Conservation (phyloP, 2,113 vertebrate species). For the Geococcyx californianus region DNA sequence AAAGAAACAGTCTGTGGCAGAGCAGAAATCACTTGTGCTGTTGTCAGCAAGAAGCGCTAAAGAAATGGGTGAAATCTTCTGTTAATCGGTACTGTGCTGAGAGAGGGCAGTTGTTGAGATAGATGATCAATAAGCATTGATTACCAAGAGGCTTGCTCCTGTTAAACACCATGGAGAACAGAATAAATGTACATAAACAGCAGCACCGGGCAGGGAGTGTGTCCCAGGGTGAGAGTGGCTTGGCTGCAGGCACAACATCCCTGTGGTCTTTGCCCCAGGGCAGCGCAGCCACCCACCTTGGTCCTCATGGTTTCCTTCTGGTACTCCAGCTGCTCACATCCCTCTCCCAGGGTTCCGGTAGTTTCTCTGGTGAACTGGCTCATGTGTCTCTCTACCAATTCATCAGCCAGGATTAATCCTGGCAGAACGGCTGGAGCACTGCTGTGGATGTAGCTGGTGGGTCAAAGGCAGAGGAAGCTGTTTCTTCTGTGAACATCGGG, state of each 20-base stretch:
- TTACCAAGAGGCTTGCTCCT: neutral
- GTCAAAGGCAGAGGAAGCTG: neutral
- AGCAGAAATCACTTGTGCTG: neutral
- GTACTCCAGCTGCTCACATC: fast-evolving
- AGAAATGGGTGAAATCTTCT: neutral
- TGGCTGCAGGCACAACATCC: neutral
- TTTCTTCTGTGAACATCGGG: neutral
- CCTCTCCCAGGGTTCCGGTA: fast-evolving
- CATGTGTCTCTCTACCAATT: fast-evolving
- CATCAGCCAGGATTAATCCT: neutral
- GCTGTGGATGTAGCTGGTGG: neutral
- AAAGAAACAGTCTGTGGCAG: neutral
- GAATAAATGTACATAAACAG: neutral
- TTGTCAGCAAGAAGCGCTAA: neutral
- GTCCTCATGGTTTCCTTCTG: too few relatives aligned
- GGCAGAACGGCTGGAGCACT: neutral
- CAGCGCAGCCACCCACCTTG: too few relatives aligned
- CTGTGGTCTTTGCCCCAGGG: too few relatives aligned
- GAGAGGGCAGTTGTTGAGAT: neutral
- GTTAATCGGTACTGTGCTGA: neutral
- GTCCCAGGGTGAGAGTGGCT: neutral
- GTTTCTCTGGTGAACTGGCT: neutral
- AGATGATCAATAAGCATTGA: neutral
- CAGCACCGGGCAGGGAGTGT: neutral
- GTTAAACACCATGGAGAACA: neutral